These are phyloP conservation scores for Spisula solida DNA, from an alignment of 2,888 invertebrate species.

Conservation along the genomic window DNA sequence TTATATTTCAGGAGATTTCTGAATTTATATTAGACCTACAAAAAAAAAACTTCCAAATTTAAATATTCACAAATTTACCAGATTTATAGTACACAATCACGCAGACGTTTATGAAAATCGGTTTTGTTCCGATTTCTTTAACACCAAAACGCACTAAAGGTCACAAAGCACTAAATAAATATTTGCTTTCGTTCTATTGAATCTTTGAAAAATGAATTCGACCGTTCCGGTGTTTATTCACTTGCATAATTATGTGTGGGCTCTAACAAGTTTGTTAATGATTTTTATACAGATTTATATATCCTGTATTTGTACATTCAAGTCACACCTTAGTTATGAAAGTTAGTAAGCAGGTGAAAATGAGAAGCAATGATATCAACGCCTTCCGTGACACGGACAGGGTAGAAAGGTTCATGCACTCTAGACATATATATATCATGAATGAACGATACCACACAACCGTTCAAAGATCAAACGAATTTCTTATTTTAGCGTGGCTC, in stretches of 20 bases:
- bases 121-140: background rate
- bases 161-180: conserved; percentile 34
- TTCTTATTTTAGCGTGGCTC: too few relatives aligned
- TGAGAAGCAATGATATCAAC: background rate
- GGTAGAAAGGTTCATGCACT: too few relatives aligned
- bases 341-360: conserved; percentile 32
- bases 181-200: conserved; percentile 35
- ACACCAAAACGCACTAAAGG: conserved; percentile 3
- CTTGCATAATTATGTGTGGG: conserved; percentile 39
- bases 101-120: background rate
- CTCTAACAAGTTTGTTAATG: conserved; percentile 38
- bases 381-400: too few relatives aligned
- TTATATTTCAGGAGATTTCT: background rate
- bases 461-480: too few relatives aligned
- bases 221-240: conserved; percentile 21
- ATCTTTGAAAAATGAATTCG: conserved; percentile 52
- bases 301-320: conserved; percentile 36
- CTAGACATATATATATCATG: too few relatives aligned
- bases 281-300: conserved; percentile 33
- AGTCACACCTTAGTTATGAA: conserved; percentile 9
- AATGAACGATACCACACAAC: too few relatives aligned
- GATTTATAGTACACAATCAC: background rate
- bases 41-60: background rate
- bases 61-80: background rate
- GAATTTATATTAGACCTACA: background rate